Base-by-base conservation (phyloP, 2,888 invertebrate genomes). In the Zaprionus obscuricornis region DNA sequence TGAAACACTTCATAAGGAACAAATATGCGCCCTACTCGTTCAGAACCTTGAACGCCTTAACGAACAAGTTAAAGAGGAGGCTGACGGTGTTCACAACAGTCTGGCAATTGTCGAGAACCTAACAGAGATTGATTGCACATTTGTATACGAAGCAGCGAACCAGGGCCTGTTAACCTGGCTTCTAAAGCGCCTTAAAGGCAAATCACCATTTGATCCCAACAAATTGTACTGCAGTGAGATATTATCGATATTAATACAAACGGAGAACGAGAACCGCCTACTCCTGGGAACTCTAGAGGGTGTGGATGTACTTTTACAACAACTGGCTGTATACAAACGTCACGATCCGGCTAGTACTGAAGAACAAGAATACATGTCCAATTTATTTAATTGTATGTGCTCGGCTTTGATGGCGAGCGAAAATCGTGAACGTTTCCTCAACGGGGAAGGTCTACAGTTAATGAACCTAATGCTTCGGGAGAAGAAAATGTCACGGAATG, bases 381-480 rank as follows among this genome's bases (percentile, higher is more conserved):
- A 99, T 91, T 92, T 99, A 73, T 99, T 99, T 89, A 96, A 99
- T 90, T 94, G 96, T 52, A 91, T 99, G 62, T 99, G 99, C 89
- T 98, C 98, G 46, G 95, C 97, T 51, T 92, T 99, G 55, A 96
- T 98, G 95, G 93, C 94, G 66, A 92, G 94, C 8, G 91, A 94
- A 64, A 99, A 99, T 91, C 93, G 98, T 40, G 96, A 97, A 66
- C 93, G 95, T 54, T 99, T 99, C 90, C 92, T 99, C 20, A 94
- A 96, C 81, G 99, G 90, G 6, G 99, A 99, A 92, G 99, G 99
- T 2, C 91, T 99, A 40, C 99, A 99, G 90, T 93, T 99, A 36
- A 99, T 99, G 99, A 99, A 99, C 91, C 93, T 99, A 58, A 99
- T 99, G 98, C 92, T 99, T 27, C 93, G 97, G 66, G 99, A 99